Conservation (phyloP, 2,113 vertebrate species). For the Alaudala cheleensis region DNA sequence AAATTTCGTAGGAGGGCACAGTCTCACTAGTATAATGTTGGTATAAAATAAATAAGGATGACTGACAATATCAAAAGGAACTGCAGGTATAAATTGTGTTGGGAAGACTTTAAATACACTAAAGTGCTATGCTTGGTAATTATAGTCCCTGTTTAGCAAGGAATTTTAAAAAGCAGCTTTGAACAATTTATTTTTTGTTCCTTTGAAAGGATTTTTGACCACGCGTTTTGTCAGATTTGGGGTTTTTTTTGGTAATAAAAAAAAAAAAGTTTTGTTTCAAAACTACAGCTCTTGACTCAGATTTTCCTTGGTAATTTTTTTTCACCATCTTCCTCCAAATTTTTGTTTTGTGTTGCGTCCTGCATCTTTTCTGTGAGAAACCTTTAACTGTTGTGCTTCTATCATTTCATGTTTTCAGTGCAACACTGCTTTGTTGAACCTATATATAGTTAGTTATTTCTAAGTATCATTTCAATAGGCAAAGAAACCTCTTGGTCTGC, state of each 20-base stretch:
- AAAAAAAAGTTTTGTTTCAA: not conserved
- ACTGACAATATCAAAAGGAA: not conserved
- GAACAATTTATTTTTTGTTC: not conserved
- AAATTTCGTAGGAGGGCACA: not conserved
- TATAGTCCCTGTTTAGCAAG: not conserved
- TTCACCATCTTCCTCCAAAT: not conserved
- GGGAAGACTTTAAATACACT: not conserved
- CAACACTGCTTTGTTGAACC: not conserved
- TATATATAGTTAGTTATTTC: not conserved
- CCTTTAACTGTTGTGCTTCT: not conserved
- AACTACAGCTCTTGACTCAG: not conserved
- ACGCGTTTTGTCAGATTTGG: not conserved
- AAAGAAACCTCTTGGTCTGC: not conserved
- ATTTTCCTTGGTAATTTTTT: not conserved
- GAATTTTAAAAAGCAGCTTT: not conserved
- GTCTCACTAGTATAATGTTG: not conserved
- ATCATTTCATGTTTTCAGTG: not conserved
- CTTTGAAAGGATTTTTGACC: not conserved
- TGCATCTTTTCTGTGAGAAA: not conserved
- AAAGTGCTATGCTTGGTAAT: not conserved
- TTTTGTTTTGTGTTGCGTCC: not conserved
- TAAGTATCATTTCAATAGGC: not conserved
- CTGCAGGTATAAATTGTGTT: not conserved
- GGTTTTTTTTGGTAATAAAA: accelerated
- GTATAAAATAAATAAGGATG: not conserved